Evolutionary conservation across 64 coral and sea anemone species (phyloP).

Genomic region (Platygyra sinensis): DNA sequence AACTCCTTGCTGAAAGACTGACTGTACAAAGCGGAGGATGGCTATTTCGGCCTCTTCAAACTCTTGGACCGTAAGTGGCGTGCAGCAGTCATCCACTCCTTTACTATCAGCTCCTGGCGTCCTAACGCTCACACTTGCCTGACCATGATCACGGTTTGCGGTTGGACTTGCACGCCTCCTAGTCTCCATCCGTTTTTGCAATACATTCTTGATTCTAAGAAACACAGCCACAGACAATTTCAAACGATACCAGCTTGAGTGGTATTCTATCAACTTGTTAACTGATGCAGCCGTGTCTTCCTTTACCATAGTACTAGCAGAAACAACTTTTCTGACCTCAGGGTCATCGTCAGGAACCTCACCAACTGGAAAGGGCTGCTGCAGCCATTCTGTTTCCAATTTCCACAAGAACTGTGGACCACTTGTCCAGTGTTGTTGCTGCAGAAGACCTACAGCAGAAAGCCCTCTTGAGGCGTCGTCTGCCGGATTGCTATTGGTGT

Average conservation of each 20-base stretch:
- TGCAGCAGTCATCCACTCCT: neutral
- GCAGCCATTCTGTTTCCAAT: slow-evolving; percentile 17
- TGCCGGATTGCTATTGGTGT: neutral
- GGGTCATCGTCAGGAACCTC: slow-evolving; percentile 30
- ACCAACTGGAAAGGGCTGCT: slow-evolving; percentile 19
- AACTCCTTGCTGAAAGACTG: slow-evolving; percentile 42
- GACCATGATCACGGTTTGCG: neutral
- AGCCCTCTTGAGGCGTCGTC: slow-evolving; percentile 30
- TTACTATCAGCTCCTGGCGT: neutral
- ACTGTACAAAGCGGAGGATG: slow-evolving; percentile 40
- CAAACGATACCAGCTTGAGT: slow-evolving; percentile 52
- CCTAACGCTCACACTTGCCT: neutral
- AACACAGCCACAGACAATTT: slow-evolving; percentile 55
- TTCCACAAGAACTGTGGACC: slow-evolving; percentile 42
- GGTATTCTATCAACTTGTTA: slow-evolving; percentile 46
- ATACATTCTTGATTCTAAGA: slow-evolving; percentile 39
- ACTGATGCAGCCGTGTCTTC: slow-evolving; percentile 2
- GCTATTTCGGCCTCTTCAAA: slow-evolving; percentile 60
- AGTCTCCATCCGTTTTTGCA: neutral
- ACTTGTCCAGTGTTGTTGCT: slow-evolving; percentile 1
- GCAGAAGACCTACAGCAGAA: neutral
- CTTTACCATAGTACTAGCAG: neutral
- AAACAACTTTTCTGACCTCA: slow-evolving; percentile 47
- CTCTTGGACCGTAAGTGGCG: slow-evolving; percentile 47
- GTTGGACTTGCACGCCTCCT: neutral